These are phyloP conservation scores for Corydoras maculifer DNA, from an alignment of 2,113 vertebrate genomes.

Conservation along the genomic window DNA sequence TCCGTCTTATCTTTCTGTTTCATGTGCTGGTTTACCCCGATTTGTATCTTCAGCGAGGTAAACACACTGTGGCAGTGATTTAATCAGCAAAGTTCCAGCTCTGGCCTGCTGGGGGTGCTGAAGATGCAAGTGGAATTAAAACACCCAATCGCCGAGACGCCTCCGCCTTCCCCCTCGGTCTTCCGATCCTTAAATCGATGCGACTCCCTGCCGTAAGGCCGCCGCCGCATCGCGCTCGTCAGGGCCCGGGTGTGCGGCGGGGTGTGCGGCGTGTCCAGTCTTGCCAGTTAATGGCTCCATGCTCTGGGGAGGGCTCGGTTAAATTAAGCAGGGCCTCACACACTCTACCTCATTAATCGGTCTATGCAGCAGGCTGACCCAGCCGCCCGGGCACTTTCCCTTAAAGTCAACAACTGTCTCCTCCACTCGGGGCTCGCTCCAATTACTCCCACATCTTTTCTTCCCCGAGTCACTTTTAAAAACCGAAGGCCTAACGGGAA, in stretches of 20 bases:
- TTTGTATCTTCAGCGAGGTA: conserved; percentile 19
- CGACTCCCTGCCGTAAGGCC: background rate
- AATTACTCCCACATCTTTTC: conserved; percentile 20
- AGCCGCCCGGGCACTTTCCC: conserved; percentile 16
- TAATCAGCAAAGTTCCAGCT: conserved; percentile 24
- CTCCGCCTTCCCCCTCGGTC: background rate
- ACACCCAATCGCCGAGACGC: conserved; percentile 12
- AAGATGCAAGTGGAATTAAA: conserved; percentile 14
- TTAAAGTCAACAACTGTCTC: conserved; percentile 33
- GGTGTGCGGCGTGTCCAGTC: conserved; percentile 10
- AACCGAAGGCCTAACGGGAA: conserved; percentile 1
- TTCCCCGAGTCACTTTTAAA: conserved; percentile 11
- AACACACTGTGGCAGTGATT: conserved; percentile 25
- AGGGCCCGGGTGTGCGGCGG: conserved; percentile 1
- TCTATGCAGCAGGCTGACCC: conserved; percentile 13
- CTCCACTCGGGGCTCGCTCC: conserved; percentile 14
- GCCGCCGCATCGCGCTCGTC: background rate
- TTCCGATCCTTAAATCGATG: background rate
- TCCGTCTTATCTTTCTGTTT: conserved; percentile 20
- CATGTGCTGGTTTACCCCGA: conserved; percentile 2
- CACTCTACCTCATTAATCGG: conserved; percentile 27
- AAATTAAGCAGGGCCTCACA: conserved; percentile 37
- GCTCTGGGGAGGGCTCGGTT: conserved; percentile 27
- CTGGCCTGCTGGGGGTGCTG: conserved; percentile 8
- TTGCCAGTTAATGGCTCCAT: conserved; percentile 31